Conservation (phyloP, 2,888 invertebrate genomes). For the Drosophila incognita region DNA sequence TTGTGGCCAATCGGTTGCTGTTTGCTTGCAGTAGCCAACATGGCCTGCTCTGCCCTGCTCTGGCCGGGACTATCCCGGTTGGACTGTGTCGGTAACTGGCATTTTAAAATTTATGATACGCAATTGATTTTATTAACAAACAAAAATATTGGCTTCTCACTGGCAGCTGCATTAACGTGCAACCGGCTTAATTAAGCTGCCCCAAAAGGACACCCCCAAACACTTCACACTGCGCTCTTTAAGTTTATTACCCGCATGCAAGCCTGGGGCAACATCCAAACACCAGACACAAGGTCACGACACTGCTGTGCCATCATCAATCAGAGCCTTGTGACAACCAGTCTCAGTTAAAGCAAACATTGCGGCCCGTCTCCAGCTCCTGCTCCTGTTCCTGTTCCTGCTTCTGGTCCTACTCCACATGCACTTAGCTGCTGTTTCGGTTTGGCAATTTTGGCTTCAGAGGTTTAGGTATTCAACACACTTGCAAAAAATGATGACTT, state of each 20-base stretch:
- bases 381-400: neutral
- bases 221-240: neutral
- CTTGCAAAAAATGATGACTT: neutral
- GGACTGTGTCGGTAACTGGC: conserved; percentile 17
- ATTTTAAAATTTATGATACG: conserved; percentile 71
- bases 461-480: conserved; percentile 1
- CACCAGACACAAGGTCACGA: conserved; percentile 46
- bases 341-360: conserved; percentile 44
- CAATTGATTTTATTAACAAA: conserved; percentile 79
- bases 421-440: conserved; percentile 39
- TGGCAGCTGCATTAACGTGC: conserved; percentile 42
- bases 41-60: neutral
- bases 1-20: conserved; percentile 7
- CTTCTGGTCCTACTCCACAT: neutral
- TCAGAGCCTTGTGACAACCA: conserved; percentile 20
- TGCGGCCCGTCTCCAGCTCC: conserved; percentile 9
- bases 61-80: neutral
- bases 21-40: neutral
- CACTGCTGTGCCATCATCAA: conserved; percentile 29
- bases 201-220: neutral
- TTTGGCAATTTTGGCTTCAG: conserved; percentile 38
- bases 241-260: conserved; percentile 4
- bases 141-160: conserved; percentile 66
- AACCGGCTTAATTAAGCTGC: conserved; percentile 64
- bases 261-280: neutral